Base-by-base conservation (phyloP, 2,797 vertebrate genomes). In the Xerus rutilus region DNA sequence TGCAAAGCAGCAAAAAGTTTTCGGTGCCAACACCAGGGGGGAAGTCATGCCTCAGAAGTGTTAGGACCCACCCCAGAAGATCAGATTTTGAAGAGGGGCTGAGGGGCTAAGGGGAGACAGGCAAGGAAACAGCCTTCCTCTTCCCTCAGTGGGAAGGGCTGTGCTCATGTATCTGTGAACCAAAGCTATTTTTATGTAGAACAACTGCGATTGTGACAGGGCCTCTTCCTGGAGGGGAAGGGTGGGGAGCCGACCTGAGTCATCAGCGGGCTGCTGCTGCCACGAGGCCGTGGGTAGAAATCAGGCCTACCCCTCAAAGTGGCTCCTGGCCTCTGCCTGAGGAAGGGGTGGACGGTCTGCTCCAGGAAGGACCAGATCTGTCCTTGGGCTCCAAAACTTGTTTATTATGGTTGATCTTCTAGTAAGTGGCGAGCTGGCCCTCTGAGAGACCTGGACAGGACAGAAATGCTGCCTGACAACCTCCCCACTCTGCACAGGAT, bases 141-240 rank as follows among this genome's bases (percentile, higher is more conserved):
- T 89, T 72, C 65, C 21, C 65, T 92, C 57, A 3, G 64, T n/a
- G 81, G 39, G 32, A 84, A 84, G 72, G 77, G 45, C 81, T 87
- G 76, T 73, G 47, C 11, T 89, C 69, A 30, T 14, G 23, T 43
- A 18, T 73, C 92, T 83, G 78, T 78, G 93, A 74, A 76, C 43
- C 47, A 77, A 69, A 82, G 87, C 92, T 95, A 94, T 96, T 96
- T 94, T 93, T 94, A 85, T 64, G 81, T 12, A 76, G 91, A 45
- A 84, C 23, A 65, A 76, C 82, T 95, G 77, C 11, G 9, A 59
- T 62, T 57, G 79, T 65, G 69, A 93, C 92, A 90, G 81, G 73
- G 88, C 96, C 85, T 92, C 96, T 96, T 94, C 96, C 86, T 91
- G 85, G 59, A 89, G 43, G 87, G 96, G 96, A 92, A 83, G 78